Base-by-base conservation (phyloP, 2,113 vertebrate species). In the Boleophthalmus pectinirostris region DNA sequence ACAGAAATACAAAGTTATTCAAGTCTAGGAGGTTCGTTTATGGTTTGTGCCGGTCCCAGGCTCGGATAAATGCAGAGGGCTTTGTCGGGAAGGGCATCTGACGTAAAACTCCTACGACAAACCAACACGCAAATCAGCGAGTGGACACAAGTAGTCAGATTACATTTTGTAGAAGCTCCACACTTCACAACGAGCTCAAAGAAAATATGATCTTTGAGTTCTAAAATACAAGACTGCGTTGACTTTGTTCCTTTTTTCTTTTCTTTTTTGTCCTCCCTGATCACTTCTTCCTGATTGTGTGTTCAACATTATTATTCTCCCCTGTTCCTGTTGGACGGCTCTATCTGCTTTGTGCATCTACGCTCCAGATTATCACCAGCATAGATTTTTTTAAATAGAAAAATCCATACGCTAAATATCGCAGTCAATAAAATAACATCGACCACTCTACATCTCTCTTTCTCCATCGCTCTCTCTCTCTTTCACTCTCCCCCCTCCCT, bases 321-420 rank as follows among this genome's bases (percentile, higher is more conserved):
- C 25, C 33, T 20, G 6, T 35, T 43, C 35, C 61, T 33, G 25
- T 14, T 18, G 33, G 12, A 64, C 65, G 13, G 21, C 45, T 47
- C 65, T 15, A 66, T 66, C 65, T 46, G 13, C 65, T 23, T 24
- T n/a, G 65, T 16, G 65, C 65, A 66, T 66, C 45, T 3, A 66
- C 38, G 47, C 65, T 24, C 43, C 38, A 66, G 65, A 66, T 66
- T 66, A 66, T 66, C 65, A 24, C 65, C 65, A 7, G 87, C 90
- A 94, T 94, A 75, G 93, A 94, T 92, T 93, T 93, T 93, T 92
- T 92, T 92, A 92, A 93, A 93, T 93, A 82, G 90, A 92, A 88
- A 93, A 93, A 93, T 93, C 89, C 61, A 93, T 94, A 87, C 45
- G 84, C 89, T 94, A 94, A 94, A 92, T 92, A 94, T 92, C 87